Evolutionary conservation across 2,888 invertebrate genomes (phyloP).

Genomic region (Oligia latruncula): DNA sequence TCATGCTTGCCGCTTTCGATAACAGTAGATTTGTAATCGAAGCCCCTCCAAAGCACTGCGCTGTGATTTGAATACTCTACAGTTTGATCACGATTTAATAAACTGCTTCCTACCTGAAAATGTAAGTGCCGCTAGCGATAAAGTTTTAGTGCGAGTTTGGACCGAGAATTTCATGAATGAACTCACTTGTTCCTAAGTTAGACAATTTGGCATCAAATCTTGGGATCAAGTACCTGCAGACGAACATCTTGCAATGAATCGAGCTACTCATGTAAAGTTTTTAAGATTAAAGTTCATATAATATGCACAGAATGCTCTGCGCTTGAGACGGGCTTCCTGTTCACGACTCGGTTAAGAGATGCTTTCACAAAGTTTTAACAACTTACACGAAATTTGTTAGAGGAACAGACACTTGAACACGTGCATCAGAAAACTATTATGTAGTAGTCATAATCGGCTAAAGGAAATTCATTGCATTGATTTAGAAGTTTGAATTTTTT

Average conservation of each 20-base stretch:
- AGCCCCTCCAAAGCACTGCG: background rate
- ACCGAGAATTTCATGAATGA: background rate
- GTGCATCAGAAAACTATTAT: background rate
- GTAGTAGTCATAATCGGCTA: background rate
- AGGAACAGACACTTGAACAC: background rate
- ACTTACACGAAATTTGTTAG: background rate
- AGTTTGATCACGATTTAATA: constrained; percentile 14
- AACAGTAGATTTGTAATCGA: background rate
- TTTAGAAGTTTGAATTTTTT: background rate
- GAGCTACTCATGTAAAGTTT: background rate
- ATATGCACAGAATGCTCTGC: background rate
- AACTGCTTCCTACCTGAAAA: background rate
- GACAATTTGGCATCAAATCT: background rate
- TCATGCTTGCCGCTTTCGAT: background rate
- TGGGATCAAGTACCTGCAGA: background rate
- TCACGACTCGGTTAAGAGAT: background rate
- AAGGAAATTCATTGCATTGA: background rate
- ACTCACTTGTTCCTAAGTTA: background rate
- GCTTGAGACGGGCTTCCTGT: background rate
- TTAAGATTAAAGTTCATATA: background rate
- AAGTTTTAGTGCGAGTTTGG: background rate
- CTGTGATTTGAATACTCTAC: background rate
- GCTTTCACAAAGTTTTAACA: constrained; percentile 8
- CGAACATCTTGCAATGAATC: background rate
- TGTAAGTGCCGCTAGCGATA: background rate